phyloP scores from a whole-genome alignment of 2,888 invertebrate genomes.

The Drosophila greeni region DNA sequence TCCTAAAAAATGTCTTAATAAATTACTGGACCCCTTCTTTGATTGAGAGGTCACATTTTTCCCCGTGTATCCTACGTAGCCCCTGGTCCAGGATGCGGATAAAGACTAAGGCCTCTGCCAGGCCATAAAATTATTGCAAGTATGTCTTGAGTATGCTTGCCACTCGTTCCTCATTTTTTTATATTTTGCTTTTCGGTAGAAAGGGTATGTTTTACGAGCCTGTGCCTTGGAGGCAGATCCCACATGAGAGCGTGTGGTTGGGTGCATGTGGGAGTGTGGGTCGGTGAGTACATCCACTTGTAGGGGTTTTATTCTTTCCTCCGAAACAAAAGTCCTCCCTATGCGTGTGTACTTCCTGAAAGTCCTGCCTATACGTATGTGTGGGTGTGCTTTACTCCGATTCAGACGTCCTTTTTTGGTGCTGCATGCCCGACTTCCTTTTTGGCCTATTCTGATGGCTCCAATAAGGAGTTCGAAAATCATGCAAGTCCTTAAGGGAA shows the following conservation, averaged over 20 bases:
- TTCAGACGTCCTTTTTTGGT: conserved; percentile 30
- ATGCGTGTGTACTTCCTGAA: conserved; percentile 55
- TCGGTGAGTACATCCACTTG: conserved; percentile 60
- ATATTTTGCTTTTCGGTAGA: conserved; percentile 41
- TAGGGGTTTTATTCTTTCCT: conserved; percentile 65
- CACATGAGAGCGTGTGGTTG: conserved; percentile 29
- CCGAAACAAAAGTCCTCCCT: conserved; percentile 65
- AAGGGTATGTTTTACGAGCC: conserved; percentile 69
- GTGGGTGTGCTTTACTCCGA: conserved; percentile 30
- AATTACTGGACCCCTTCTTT: too few relatives aligned
- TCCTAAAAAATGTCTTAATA: too few relatives aligned
- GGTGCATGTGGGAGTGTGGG: conserved; percentile 24
- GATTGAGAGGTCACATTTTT: conserved; percentile 6
- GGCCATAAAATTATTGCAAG: conserved; percentile 72
- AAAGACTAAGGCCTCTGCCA: conserved; percentile 53
- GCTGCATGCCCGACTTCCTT: conserved; percentile 39
- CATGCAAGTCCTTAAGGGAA: conserved; percentile 21
- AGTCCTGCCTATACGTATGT: conserved; percentile 18
- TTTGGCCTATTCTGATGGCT: conserved; percentile 39
- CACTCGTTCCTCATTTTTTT: conserved; percentile 57
- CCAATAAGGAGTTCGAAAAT: conserved; percentile 44
- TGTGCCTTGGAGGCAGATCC: conserved; percentile 59
- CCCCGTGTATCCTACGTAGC: conserved; percentile 14
- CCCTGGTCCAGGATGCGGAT: conserved; percentile 30
- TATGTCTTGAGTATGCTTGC: conserved; percentile 71